A percentile compares a stretch with the other conserved stretches of the same genome.
Conservation (phyloP, 2,888 invertebrate species). For the Hedychridium roseum region DNA sequence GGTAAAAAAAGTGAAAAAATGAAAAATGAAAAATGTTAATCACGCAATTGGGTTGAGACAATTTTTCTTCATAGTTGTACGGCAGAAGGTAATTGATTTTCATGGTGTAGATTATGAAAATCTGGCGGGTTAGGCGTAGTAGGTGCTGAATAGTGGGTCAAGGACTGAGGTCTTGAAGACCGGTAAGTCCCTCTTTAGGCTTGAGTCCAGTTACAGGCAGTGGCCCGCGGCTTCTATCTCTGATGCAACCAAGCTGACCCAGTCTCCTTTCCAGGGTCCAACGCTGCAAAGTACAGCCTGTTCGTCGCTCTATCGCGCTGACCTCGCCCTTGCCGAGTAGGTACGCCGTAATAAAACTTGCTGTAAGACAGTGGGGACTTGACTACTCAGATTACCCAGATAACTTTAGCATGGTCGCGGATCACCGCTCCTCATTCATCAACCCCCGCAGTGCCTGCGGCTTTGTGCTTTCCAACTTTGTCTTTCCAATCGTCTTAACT, state of each 20-base stretch:
- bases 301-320: slow-evolving; percentile 30
- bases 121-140: slow-evolving; percentile 12
- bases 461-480: not conserved
- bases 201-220: no score
- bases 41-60: not conserved
- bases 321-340: slow-evolving; percentile 58
- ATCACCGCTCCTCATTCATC: slow-evolving; percentile 61
- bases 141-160: slow-evolving; percentile 38
- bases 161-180: slow-evolving; percentile 25
- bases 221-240: slow-evolving; percentile 23
- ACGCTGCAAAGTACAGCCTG: slow-evolving; percentile 23
- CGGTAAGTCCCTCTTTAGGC: slow-evolving; percentile 22
- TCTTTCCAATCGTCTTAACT: slow-evolving; percentile 7
- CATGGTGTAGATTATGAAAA: no score
- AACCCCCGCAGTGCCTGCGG: slow-evolving; percentile 40
- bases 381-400: slow-evolving; percentile 59
- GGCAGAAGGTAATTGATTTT: not conserved
- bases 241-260: slow-evolving; percentile 56
- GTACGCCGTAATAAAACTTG: slow-evolving; percentile 49
- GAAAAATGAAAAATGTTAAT: not conserved
- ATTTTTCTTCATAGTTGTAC: not conserved
- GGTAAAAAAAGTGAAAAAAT: no score
- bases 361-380: slow-evolving; percentile 48
- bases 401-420: slow-evolving; percentile 57
- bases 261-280: slow-evolving; percentile 50